Percentiles rank a stretch among this genome's conserved stretches.
phyloP scores from a whole-genome alignment of 2,797 vertebrate genomes.

The Enteromius paludinosus region DNA sequence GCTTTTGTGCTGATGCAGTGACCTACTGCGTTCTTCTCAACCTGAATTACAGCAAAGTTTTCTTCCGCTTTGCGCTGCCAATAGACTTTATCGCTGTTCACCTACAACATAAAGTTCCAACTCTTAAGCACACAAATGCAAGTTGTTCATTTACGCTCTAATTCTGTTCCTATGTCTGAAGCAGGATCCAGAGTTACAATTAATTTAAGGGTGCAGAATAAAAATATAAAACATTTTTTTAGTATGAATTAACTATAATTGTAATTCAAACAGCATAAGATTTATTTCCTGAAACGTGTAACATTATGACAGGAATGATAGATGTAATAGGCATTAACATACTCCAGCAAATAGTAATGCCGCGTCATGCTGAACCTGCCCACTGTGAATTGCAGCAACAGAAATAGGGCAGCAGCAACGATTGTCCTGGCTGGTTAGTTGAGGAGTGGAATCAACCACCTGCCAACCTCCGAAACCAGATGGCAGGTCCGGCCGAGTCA shows the following conservation, averaged over 20 bases:
- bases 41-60: background rate
- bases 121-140: background rate
- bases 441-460: slow-evolving; percentile 90
- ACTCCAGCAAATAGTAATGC: slow-evolving; percentile 85
- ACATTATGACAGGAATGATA: background rate
- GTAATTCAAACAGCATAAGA: background rate
- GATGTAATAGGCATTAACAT: slow-evolving; percentile 61
- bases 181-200: background rate
- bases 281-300: background rate
- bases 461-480: slow-evolving; percentile 88
- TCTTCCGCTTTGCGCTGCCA: background rate
- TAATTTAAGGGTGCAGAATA: background rate
- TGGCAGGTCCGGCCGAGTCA: slow-evolving; percentile 89
- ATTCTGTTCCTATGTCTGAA: background rate
- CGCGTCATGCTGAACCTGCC: slow-evolving; percentile 76
- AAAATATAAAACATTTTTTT: background rate
- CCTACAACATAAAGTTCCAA: slow-evolving; percentile 1
- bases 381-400: slow-evolving; percentile 80
- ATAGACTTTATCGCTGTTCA: slow-evolving; percentile 41
- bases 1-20: slow-evolving; percentile 41
- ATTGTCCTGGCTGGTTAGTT: slow-evolving; percentile 84
- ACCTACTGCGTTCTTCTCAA: slow-evolving; percentile 22
- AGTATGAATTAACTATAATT: background rate
- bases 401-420: slow-evolving; percentile 78
- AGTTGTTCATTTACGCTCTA: background rate